phyloP scores from a whole-genome alignment of 1,140 invertebrate species.

The Antheraea pernyi region DNA sequence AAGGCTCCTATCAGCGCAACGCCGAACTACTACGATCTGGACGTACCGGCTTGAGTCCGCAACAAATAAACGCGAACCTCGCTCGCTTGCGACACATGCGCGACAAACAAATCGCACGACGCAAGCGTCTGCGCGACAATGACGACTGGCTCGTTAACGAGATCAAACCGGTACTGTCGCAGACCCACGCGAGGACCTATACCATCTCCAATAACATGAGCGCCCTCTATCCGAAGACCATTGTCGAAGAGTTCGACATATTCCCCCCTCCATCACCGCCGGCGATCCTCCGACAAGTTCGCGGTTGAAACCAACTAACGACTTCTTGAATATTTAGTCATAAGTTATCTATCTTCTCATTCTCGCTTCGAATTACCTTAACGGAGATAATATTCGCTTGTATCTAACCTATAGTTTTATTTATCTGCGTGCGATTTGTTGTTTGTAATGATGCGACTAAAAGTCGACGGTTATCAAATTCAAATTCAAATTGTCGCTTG shows the following conservation, averaged over 20 bases:
- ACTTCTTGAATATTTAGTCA: background rate
- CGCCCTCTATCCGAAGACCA: constrained; percentile 72
- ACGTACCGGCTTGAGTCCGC: constrained; percentile 61
- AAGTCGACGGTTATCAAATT: background rate
- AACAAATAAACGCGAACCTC: constrained; percentile 62
- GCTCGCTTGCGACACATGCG: constrained; percentile 59
- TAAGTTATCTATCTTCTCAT: background rate
- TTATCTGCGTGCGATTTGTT: background rate
- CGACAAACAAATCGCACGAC: constrained; percentile 57
- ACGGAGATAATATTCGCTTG: background rate
- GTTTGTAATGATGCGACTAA: background rate
- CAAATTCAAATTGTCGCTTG: background rate
- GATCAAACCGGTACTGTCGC: constrained; percentile 43
- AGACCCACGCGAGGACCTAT: constrained; percentile 67
- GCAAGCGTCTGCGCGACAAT: constrained; percentile 39
- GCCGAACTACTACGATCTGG: constrained; percentile 63
- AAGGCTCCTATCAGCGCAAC: constrained; percentile 69
- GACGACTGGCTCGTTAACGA: constrained; percentile 67
- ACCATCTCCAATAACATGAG: constrained; percentile 72
- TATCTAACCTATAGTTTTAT: background rate
- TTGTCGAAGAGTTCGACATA: constrained; percentile 76
- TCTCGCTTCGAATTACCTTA: constrained; percentile 29
- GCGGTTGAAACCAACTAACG: constrained; percentile 19
- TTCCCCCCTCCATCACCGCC: constrained; percentile 40
- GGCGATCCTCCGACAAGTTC: constrained; percentile 25